Evolutionary conservation across 2,888 invertebrate species (phyloP), one percentile per base, ranked within the genome.

Genomic region (Papilio gigon): DNA sequence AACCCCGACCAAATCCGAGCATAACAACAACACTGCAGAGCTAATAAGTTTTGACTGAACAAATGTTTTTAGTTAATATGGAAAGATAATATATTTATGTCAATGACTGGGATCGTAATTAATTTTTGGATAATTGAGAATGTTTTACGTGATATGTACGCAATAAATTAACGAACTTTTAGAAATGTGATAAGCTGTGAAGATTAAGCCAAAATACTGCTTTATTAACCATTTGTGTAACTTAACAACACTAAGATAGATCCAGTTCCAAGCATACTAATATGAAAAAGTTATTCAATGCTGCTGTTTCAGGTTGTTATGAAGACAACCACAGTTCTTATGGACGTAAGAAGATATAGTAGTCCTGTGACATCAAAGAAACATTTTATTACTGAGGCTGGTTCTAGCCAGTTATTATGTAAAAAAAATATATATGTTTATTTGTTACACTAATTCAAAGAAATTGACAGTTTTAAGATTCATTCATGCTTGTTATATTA

Each of bases 31-130:
- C 70, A 96, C 96, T 2, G 96, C 95, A 17, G 97, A 97, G 86
- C 91, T 97, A 42, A 97, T 97, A 74, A 95, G 95, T 81, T 97
- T 97, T 77, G 97, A 97, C 91, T 97, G 92, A 93, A 81, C 74
- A 40, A 63, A 65, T 63, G 17, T 17, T 59, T 27, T 27, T 30
- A 14, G 33, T 47, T 44, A 70, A 60, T 63, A 75, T 72, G 68
- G 73, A 78, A 72, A 76, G 73, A 44, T 44, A 47, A 80, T 82
- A 75, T 83, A 80, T 82, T 82, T 81, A 77, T 35, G 60, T 62
- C 12, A 62, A 62, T 44, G 65, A 62, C 61, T 56, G 53, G 44
- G 44, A 35, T 58, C 27, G 25, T 63, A 62, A 47, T 63, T 40
- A 20, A 40, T 67, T 44, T 64, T 47, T 25, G 40, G 65, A 17